These are phyloP conservation scores for Platysteira castanea DNA, from an alignment of 2,113 vertebrate genomes.

Conservation along the genomic window DNA sequence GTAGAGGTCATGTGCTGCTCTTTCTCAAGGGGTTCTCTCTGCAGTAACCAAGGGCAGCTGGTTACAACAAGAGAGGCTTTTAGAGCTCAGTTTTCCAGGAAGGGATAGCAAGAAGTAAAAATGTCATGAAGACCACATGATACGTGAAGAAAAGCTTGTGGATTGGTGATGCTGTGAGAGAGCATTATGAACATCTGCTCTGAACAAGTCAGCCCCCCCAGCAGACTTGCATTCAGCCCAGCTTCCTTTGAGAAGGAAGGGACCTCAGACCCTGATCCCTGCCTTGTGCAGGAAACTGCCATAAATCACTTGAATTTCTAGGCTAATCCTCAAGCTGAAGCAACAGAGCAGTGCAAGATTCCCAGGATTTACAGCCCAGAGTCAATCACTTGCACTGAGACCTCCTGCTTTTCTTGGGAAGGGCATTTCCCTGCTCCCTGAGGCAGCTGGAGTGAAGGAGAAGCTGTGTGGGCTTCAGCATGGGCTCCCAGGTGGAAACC, in stretches of 20 bases:
- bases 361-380: neutral
- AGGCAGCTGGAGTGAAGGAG: neutral
- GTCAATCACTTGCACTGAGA: fast-evolving
- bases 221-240: neutral
- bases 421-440: neutral
- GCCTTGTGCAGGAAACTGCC: neutral
- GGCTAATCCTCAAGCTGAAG: neutral
- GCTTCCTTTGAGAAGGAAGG: neutral
- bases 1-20: neutral
- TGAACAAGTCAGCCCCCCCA: neutral
- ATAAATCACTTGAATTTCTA: neutral
- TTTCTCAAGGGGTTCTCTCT: neutral
- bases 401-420: neutral
- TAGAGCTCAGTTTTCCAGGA: neutral
- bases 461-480: fast-evolving
- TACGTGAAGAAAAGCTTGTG: neutral
- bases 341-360: neutral
- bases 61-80: slow-evolving; percentile 8
- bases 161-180: neutral
- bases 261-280: fast-evolving
- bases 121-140: neutral
- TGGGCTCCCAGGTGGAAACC: neutral
- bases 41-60: neutral
- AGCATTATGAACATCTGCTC: neutral
- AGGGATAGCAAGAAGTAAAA: neutral